Evolutionary conservation across 2,113 vertebrate species (phyloP), one percentile per base, ranked within the genome.

Genomic region (Hassar affinis): DNA sequence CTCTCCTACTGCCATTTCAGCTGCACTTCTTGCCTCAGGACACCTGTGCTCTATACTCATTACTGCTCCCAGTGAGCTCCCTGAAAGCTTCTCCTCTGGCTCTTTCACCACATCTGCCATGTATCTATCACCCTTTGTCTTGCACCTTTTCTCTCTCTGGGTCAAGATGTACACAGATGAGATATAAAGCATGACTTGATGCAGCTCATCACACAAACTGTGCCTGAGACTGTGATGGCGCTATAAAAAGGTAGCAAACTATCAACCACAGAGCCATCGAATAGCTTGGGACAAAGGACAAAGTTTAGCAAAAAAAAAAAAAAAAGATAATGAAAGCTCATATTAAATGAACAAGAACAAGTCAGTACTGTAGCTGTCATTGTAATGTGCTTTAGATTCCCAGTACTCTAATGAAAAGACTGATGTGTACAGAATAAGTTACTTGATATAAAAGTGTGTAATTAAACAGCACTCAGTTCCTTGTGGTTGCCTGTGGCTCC

Each of bases 1-100:
- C 74, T 89, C 87, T 88, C 86, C 75, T 47, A 33, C 82, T 85
- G 89, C 88, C 88, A 88, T 80, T 69, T 85, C 81, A 61, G 88
- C 86, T 88, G 87, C 86, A 91, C 45, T 77, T 54, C 27, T 71
- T 84, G 49, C 62, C 72, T 86, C 85, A 79, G 9, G 17, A 76
- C 20, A 77, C 61, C 86, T 79, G 74, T 68, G 22, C 42, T 27
- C n/a, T 15, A 27, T 45, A 59, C 22, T 62, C 47, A 76, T 61
- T 79, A 74, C 79, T 68, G 64, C 35, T 52, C 18, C 78, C n/a
- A 72, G 33, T 38, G 42, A 17, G 45, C 33, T 64, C 49, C n/a
- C 54, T 78, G 22, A 77, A n/a, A 56, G 71, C 9, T 5, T 61
- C 10, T 71, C 35, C 35, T 45, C 61, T 78, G 18, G 22, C 52